phyloP scores from a whole-genome alignment of 2,797 vertebrate genomes.

The Argentina silus region DNA sequence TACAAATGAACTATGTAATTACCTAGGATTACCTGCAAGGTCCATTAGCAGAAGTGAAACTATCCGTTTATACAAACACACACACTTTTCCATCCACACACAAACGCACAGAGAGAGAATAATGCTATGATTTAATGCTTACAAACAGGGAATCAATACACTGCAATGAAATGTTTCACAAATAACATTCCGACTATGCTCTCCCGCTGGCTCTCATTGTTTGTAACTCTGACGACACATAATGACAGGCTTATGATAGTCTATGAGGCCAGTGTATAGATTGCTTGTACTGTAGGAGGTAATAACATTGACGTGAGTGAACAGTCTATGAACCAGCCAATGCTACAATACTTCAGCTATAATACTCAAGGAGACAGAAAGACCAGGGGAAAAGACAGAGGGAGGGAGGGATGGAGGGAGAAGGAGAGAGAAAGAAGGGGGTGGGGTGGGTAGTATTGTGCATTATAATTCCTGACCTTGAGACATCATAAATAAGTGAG shows the following conservation, averaged over 20 bases:
- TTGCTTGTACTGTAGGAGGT: not conserved
- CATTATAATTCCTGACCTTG: not conserved
- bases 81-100: too few species aligned
- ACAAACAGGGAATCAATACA: not conserved
- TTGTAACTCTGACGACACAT: not conserved
- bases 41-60: not conserved
- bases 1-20: conserved; percentile 10
- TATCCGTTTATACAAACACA: not conserved
- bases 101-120: too few species aligned
- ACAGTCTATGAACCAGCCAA: not conserved
- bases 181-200: not conserved
- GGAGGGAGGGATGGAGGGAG: not conserved
- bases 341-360: not conserved
- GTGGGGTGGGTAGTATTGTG: not conserved
- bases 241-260: not conserved
- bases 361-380: not conserved
- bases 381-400: not conserved
- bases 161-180: not conserved
- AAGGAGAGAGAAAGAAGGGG: not conserved
- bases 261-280: not conserved
- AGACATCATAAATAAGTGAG: not conserved
- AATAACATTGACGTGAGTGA: not conserved
- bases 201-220: not conserved
- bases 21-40: conserved; percentile 15
- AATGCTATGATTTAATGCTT: not conserved